These are phyloP conservation scores for Euwallacea fornicatus DNA, from an alignment of 1,140 invertebrate species.

Conservation along the genomic window DNA sequence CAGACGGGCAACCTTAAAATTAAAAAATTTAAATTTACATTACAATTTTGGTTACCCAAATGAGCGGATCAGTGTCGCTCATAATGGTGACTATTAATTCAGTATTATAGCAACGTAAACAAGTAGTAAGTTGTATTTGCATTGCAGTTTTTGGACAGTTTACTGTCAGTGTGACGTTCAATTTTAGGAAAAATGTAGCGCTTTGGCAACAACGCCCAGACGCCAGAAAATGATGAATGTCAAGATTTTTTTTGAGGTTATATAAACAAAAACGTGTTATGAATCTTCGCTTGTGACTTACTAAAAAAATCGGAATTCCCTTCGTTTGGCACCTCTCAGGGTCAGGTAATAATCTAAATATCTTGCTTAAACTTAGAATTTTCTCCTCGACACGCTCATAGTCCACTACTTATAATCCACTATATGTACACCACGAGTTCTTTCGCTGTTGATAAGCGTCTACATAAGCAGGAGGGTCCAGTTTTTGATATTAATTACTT, in stretches of 20 bases:
- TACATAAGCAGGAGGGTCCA: background rate
- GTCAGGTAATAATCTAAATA: slow-evolving; percentile 23
- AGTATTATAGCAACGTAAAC: too few species aligned
- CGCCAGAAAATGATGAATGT: background rate
- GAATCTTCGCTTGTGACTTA: slow-evolving; percentile 22
- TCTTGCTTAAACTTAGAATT: background rate
- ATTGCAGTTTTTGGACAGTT: too few species aligned
- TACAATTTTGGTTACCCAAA: too few species aligned
- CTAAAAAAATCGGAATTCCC: slow-evolving; percentile 20
- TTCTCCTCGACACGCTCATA: background rate
- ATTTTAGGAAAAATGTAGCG: too few species aligned
- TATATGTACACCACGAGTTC: background rate
- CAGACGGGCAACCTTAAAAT: too few species aligned
- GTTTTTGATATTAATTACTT: slow-evolving; percentile 6
- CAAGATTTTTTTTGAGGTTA: slow-evolving; percentile 20
- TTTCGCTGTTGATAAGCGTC: background rate
- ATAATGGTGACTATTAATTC: too few species aligned
- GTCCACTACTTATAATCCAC: background rate
- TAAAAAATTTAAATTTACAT: too few species aligned
- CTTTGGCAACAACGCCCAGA: too few species aligned
- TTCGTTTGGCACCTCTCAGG: slow-evolving; percentile 27
- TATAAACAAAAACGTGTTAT: slow-evolving; percentile 33
- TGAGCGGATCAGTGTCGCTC: too few species aligned
- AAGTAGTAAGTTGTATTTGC: too few species aligned
- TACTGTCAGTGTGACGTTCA: too few species aligned